These are phyloP conservation scores for Desoria tigrina DNA, from an alignment of 2,888 invertebrate genomes.

Conservation along the genomic window DNA sequence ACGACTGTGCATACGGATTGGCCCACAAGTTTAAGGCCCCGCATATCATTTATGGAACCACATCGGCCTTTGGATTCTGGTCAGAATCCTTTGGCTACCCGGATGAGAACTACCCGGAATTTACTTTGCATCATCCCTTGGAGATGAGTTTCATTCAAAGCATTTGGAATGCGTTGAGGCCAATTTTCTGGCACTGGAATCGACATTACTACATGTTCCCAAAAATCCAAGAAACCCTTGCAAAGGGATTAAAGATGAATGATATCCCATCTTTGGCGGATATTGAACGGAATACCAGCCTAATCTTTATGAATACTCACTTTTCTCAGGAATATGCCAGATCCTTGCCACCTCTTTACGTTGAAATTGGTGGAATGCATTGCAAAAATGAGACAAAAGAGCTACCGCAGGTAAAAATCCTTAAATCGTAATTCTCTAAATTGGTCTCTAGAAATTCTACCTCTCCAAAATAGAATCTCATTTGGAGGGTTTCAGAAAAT, in stretches of 20 bases:
- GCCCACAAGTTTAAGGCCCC: constrained; percentile 37
- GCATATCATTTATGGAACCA: constrained; percentile 37
- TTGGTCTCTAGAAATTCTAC: not conserved
- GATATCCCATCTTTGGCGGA: constrained; percentile 33
- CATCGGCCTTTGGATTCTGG: constrained; percentile 32
- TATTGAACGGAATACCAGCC: constrained; percentile 36
- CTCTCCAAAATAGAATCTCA: too few species aligned
- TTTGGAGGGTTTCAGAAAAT: too few species aligned
- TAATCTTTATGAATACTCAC: constrained; percentile 45
- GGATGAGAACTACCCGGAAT: constrained; percentile 26
- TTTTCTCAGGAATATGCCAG: constrained; percentile 39
- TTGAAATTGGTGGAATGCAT: constrained; percentile 36
- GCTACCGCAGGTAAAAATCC: constrained; percentile 23
- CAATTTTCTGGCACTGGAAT: constrained; percentile 19
- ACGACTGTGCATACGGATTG: constrained; percentile 46
- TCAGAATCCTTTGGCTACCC: constrained; percentile 34
- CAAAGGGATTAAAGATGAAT: constrained; percentile 21
- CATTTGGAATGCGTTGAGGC: constrained; percentile 21
- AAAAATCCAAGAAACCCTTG: constrained; percentile 25
- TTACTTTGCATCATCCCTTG: constrained; percentile 30
- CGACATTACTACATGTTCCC: constrained; percentile 28
- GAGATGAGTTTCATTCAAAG: constrained; percentile 33
- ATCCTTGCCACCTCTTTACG: constrained; percentile 32
- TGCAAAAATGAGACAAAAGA: constrained; percentile 14
- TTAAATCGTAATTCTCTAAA: too few species aligned